Base-by-base conservation (phyloP, 2,797 vertebrate genomes). In the Bradypodion pumilum region DNA sequence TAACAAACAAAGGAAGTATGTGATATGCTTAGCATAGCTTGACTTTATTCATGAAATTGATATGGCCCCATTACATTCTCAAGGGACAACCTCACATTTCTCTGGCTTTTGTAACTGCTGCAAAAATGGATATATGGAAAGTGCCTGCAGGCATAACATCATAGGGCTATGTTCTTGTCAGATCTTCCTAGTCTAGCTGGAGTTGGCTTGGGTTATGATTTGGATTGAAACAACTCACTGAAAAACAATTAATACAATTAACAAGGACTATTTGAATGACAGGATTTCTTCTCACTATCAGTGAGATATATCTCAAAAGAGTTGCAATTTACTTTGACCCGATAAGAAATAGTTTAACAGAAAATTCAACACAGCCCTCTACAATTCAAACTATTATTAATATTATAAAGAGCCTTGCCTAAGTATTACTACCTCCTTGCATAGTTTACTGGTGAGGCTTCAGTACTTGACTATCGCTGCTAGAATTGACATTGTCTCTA, bases 71-170 rank as follows among this genome's bases (percentile, higher is more conserved):
- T 8, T 69, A 37, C 37, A 23, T 79, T 63, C 76, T 87, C 76
- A 70, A 72, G 74, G 77, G 42, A 76, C 81, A 62, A n/a, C 60
- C 42, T 81, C 35, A 40, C 68, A 81, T 81, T 81, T 81, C 66
- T 81, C 52, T 70, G 19, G 25, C 25, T 80, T 70, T 70, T 68
- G 25, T 69, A 42, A 62, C 37, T 63, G 59, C 42, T 72, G 56
- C 19, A 44, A 56, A 62, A 76, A 49, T 62, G 46, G 72, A 74
- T 69, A 70, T 0, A 12, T 59, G 25, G 16, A 56, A 76, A 19
- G 32, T 27, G 35, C 74, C 66, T 69, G 52, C 25, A 77, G 56
- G 19, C 15, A 25, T 76, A 81, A 73, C 80, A 73, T 16, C 29
- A 42, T 40, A 16, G 29, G 52, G 16, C 37, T 23, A 35, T 72